Conservation (phyloP, 2,888 invertebrate genomes). For the Drosophila incognita region DNA sequence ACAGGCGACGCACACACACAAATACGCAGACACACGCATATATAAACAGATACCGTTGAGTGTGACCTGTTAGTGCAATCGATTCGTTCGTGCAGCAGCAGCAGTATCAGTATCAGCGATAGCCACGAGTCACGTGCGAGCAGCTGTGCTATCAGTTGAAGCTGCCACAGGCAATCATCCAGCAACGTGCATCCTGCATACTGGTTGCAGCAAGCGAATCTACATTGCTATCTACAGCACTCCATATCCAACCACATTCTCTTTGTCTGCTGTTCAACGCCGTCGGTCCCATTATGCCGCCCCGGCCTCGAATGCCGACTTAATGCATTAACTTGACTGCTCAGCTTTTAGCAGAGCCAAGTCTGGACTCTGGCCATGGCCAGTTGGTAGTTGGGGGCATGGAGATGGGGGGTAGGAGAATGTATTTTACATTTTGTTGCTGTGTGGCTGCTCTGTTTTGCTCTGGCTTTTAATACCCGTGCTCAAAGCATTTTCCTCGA, state of each 20-base stretch:
- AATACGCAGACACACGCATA: not conserved
- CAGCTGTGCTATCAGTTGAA: constrained; percentile 21
- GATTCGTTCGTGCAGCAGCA: constrained; percentile 31
- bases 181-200: not conserved
- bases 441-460: not conserved
- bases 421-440: not conserved
- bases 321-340: constrained; percentile 32
- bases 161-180: constrained; percentile 17
- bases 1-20: not conserved
- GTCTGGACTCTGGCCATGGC: not conserved
- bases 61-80: constrained; percentile 11
- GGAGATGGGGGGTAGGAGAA: too few species aligned
- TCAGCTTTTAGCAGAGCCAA: constrained; percentile 21
- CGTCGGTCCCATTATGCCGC: not conserved
- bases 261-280: constrained; percentile 16
- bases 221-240: constrained; percentile 11
- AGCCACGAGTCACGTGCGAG: constrained; percentile 27
- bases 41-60: not conserved
- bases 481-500: not conserved
- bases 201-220: constrained; percentile 2
- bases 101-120: not conserved
- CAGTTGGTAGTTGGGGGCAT: not conserved
- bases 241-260: constrained; percentile 7
- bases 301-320: constrained; percentile 10
- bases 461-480: constrained; percentile 5